Conservation (phyloP, 2,888 invertebrate genomes). For the Melanophora roralis region DNA sequence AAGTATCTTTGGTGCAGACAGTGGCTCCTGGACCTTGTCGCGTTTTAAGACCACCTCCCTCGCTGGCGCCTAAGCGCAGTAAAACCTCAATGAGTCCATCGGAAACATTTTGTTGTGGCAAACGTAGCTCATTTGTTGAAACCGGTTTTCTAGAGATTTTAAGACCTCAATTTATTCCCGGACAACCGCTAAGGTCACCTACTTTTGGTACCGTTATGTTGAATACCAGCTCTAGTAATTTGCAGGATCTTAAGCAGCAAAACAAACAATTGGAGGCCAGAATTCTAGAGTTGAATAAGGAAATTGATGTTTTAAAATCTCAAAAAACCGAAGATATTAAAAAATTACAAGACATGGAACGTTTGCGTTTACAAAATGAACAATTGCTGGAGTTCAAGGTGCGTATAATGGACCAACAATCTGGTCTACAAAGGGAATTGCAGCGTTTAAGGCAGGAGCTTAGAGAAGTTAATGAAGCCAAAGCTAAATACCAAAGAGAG, state of each 20-base stretch:
- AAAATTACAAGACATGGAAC: conserved; percentile 92
- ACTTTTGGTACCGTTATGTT: conserved; percentile 65
- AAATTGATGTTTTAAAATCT: conserved; percentile 94
- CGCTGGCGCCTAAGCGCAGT: conserved; percentile 70
- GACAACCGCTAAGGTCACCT: conserved; percentile 86
- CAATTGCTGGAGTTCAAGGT: conserved; percentile 95
- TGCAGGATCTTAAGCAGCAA: conserved; percentile 63
- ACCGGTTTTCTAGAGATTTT: conserved; percentile 93
- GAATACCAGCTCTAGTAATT: conserved; percentile 68
- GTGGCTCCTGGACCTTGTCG: conserved; percentile 63
- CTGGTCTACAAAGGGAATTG: conserved; percentile 90
- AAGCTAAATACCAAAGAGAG: conserved; percentile 91
- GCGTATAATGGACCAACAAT: conserved; percentile 93
- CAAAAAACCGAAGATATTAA: conserved; percentile 94
- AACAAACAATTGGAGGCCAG: conserved; percentile 57
- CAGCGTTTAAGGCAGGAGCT: conserved; percentile 90
- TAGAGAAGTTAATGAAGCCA: conserved; percentile 90
- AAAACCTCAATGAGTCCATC: conserved; percentile 77
- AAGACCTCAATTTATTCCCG: conserved; percentile 91
- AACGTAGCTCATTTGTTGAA: conserved; percentile 89
- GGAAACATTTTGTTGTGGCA: conserved; percentile 78
- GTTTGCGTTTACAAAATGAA: conserved; percentile 91
- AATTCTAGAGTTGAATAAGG: conserved; percentile 72
- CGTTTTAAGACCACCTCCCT: conserved; percentile 66
- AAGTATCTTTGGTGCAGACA: conserved; percentile 72